Percentiles rank a stretch among this genome's conserved stretches.
Conservation (phyloP, 1,140 invertebrate genomes). For the Brachionus sp. region DNA sequence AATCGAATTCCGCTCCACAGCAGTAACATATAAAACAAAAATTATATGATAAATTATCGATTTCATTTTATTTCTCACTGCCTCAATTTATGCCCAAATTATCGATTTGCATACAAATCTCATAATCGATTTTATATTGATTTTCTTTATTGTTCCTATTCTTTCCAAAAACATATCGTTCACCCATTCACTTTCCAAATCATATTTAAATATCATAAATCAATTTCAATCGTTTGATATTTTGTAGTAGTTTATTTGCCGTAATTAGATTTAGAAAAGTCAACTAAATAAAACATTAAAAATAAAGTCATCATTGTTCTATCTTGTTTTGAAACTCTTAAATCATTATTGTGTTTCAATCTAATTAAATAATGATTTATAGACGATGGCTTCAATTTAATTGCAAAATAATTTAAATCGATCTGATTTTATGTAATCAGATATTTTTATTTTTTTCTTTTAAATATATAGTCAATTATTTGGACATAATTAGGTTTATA, state of each 20-base stretch:
- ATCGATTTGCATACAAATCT: neutral
- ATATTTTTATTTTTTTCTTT: neutral
- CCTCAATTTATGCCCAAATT: neutral
- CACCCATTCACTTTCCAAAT: neutral
- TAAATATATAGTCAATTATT: neutral
- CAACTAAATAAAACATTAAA: neutral
- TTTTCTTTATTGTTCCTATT: neutral
- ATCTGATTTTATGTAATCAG: neutral
- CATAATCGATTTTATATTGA: slow-evolving; percentile 28
- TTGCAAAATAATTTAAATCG: neutral
- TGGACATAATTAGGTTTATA: neutral
- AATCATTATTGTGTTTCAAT: slow-evolving; percentile 8
- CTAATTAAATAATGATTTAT: slow-evolving; percentile 40
- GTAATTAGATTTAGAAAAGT: neutral
- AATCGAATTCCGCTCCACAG: neutral
- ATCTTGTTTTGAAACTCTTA: neutral
- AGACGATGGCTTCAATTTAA: neutral
- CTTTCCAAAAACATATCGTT: neutral
- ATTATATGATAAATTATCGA: slow-evolving; percentile 38
- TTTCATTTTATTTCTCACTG: neutral
- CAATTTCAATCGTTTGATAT: slow-evolving; percentile 22
- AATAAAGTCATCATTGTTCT: neutral
- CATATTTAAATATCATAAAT: slow-evolving; percentile 17
- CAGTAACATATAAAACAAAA: neutral
- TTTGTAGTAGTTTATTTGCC: slow-evolving; percentile 5